Evolutionary conservation across 2,113 vertebrate species (phyloP).

Genomic region (Vulpes vulpes): DNA sequence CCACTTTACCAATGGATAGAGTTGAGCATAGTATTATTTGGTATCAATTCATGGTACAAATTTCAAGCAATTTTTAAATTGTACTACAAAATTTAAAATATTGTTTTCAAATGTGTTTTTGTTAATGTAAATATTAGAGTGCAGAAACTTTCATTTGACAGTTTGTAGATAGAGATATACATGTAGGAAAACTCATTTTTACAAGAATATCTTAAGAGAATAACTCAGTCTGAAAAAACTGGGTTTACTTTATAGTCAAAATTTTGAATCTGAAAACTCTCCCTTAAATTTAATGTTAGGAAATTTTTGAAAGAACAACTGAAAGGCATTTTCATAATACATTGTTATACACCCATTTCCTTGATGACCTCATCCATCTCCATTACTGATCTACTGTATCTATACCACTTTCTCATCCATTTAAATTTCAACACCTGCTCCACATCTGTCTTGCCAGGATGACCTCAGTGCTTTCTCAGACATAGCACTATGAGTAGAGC

Average conservation of each 20-base stretch:
- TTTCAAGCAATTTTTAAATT: constrained; percentile 15
- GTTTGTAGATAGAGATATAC: not conserved
- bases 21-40: not conserved
- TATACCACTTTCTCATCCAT: not conserved
- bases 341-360: not conserved
- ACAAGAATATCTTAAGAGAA: not conserved
- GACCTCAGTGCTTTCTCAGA: not conserved
- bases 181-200: not conserved
- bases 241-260: not conserved
- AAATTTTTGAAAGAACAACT: not conserved
- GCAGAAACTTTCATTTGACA: not conserved
- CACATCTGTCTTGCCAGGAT: not conserved
- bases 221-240: not conserved
- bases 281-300: not conserved
- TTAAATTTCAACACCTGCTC: not conserved
- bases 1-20: not conserved
- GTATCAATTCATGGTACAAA: not conserved
- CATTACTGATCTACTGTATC: not conserved
- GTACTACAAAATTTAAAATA: not conserved
- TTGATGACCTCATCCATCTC: not conserved
- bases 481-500: not conserved
- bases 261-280: not conserved
- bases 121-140: not conserved
- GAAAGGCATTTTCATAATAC: not conserved
- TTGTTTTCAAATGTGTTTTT: constrained; percentile 35